Conservation (phyloP, 1,140 invertebrate genomes). For the Camponotus vicinus region DNA sequence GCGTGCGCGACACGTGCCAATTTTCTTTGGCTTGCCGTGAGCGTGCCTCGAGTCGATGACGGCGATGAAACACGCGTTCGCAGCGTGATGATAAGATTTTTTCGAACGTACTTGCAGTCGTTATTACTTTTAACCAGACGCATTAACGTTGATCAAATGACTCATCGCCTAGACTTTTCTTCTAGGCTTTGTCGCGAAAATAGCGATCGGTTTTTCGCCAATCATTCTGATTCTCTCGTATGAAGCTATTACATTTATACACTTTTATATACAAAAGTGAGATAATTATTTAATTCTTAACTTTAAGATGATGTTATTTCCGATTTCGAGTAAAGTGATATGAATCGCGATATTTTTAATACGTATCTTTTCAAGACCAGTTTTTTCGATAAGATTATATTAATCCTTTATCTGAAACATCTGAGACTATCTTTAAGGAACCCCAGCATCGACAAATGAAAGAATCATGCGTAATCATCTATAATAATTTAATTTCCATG, state of each 20-base stretch:
- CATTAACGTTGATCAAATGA: conserved; percentile 5
- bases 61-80: conserved; percentile 57
- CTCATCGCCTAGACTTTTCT: not conserved
- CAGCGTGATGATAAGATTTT: conserved; percentile 68
- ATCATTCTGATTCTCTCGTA: conserved; percentile 2
- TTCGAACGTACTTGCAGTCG: conserved; percentile 4
- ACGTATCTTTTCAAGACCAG: not conserved
- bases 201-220: not conserved
- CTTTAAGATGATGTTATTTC: not conserved
- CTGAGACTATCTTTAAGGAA: not conserved
- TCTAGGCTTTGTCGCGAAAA: not conserved
- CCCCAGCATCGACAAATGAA: not conserved
- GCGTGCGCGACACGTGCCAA: conserved; percentile 71
- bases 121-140: not conserved
- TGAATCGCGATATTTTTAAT: no score
- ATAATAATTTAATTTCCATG: no score
- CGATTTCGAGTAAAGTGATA: not conserved
- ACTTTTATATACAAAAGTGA: no score
- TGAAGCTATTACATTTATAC: not conserved
- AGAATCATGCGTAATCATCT: not conserved
- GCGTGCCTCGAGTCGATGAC: conserved; percentile 58
- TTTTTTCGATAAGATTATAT: not conserved
- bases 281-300: not conserved
- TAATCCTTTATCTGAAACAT: not conserved
- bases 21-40: conserved; percentile 56